These are phyloP conservation scores for Tenthredo scrophulariae DNA, from an alignment of 2,888 invertebrate genomes.

Conservation along the genomic window DNA sequence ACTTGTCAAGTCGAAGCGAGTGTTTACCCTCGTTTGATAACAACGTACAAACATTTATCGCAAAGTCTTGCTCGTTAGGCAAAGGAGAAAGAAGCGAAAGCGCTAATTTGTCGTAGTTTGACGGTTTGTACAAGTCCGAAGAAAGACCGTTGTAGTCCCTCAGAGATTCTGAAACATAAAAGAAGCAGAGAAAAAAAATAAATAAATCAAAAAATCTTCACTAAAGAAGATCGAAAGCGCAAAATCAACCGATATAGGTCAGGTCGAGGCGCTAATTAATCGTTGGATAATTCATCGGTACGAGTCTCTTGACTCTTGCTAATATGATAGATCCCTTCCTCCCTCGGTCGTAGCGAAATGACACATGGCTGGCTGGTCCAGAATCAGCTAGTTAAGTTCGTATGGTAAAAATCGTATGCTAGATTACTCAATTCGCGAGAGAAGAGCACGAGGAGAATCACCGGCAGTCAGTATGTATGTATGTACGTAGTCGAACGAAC, in stretches of 20 bases:
- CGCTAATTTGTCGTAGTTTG: conserved; percentile 93
- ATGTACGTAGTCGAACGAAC: conserved; percentile 27
- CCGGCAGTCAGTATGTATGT: background rate
- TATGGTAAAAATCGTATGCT: background rate
- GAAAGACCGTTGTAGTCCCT: conserved; percentile 85
- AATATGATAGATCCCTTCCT: background rate
- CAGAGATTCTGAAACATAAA: conserved; percentile 79
- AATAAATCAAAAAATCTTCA: background rate
- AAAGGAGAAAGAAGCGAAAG: conserved; percentile 96
- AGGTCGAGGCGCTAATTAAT: conserved; percentile 17
- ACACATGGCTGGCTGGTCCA: background rate
- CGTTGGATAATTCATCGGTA: background rate
- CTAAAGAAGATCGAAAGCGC: background rate
- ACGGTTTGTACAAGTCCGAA: conserved; percentile 83
- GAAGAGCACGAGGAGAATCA: conserved; percentile 1
- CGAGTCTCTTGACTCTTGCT: background rate
- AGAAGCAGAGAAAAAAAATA: background rate
- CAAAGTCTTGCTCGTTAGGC: conserved; percentile 99
- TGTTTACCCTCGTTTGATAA: conserved; percentile 96
- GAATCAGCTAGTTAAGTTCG: background rate
- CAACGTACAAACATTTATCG: conserved; percentile 97
- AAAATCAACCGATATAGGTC: background rate
- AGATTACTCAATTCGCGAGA: background rate
- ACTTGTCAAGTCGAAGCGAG: conserved; percentile 90
- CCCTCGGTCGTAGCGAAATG: background rate